Evolutionary conservation across 1,140 invertebrate genomes (phyloP), one percentile per base, ranked within the genome.

Genomic region (Hormaphis cornu): DNA sequence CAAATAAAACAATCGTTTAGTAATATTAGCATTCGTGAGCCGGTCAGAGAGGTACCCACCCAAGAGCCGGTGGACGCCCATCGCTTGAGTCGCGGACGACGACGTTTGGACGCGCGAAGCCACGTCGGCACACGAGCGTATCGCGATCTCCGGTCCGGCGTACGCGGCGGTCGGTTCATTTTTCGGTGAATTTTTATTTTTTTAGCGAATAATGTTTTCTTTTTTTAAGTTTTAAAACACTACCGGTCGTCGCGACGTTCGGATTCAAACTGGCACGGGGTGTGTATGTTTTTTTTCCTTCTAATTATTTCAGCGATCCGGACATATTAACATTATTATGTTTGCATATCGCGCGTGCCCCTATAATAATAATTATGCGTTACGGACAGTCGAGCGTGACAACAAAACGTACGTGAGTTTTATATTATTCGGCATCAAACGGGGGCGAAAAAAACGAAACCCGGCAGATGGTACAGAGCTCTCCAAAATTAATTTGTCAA

Each of bases 1-100:
- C n/a, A n/a, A n/a, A n/a, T n/a, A n/a, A n/a, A n/a, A n/a, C n/a
- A n/a, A n/a, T n/a, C n/a, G n/a, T 42, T 42, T 42, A 42, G 40
- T 42, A 42, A 42, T n/a, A n/a, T n/a, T n/a, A n/a, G n/a, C n/a
- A n/a, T n/a, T n/a, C n/a, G n/a, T n/a, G n/a, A n/a, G n/a, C n/a
- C n/a, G n/a, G n/a, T n/a, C n/a, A n/a, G n/a, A n/a, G 40, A 42
- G n/a, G n/a, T n/a, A 8, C 58, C 80, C 81, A 87, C 86, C 86
- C 86, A 87, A 70, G 86, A 86, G 76, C 85, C 86, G 2, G 84
- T 84, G 37, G 84, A 86, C 40, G 84, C 83, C 86, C 86, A 87
- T 75, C 86, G 78, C 73, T 84, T 82, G 26, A 87, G 79, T 72
- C 81, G 80, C 63, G 72, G 74, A 7, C n/a, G n/a, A n/a, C 72